phyloP scores from a whole-genome alignment of 1,140 invertebrate genomes.

The Drosophila hydei region DNA sequence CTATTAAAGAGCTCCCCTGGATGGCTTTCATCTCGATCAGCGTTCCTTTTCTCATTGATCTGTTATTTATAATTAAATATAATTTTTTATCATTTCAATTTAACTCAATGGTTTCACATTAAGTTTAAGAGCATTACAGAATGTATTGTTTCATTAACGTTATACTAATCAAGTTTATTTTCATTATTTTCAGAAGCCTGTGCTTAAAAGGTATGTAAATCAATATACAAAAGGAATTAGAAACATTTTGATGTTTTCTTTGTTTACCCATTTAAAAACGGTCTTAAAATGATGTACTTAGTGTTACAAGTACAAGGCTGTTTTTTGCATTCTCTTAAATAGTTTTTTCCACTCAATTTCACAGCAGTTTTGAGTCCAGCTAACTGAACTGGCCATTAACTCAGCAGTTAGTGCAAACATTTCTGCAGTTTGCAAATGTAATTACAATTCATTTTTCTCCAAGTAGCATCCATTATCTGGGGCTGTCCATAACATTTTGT shows the following conservation, averaged over 20 bases:
- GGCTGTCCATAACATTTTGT: slow-evolving; percentile 79
- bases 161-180: slow-evolving; percentile 1
- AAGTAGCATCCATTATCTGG: slow-evolving; percentile 66
- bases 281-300: background rate
- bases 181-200: slow-evolving; percentile 21
- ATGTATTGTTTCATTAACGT: background rate
- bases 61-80: too few relatives aligned
- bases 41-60: too few relatives aligned
- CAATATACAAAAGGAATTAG: background rate
- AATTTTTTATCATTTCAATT: too few relatives aligned
- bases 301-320: background rate
- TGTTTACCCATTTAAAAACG: background rate
- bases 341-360: slow-evolving; percentile 5
- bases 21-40: too few relatives aligned
- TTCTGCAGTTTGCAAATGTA: slow-evolving; percentile 68
- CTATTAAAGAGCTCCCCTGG: too few relatives aligned
- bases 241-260: background rate
- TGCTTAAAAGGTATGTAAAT: slow-evolving; percentile 21
- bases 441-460: slow-evolving; percentile 79
- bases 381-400: slow-evolving; percentile 8
- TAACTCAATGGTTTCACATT: too few relatives aligned
- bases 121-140: too few relatives aligned
- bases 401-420: slow-evolving; percentile 49
- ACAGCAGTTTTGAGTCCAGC: slow-evolving; percentile 5
- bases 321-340: background rate